Percentiles rank a stretch among this genome's conserved stretches.
phyloP scores from a whole-genome alignment of 2,888 invertebrate species.

The Zaprionus obscuricornis region DNA sequence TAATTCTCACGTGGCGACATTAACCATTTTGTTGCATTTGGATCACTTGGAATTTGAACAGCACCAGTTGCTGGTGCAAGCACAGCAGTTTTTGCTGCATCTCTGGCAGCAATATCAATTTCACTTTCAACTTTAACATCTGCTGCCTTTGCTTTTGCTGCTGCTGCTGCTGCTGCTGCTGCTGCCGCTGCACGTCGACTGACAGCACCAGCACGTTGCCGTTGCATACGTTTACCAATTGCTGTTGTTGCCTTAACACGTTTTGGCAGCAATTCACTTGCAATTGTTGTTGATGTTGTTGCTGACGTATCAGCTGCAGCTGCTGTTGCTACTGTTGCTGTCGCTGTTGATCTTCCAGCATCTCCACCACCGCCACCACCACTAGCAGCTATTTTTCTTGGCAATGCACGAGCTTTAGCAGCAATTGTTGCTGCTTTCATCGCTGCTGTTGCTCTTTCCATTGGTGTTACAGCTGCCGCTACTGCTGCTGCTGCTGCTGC shows the following conservation, averaged over 20 bases:
- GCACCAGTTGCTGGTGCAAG: too few species aligned
- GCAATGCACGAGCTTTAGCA: not conserved
- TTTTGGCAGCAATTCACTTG: not conserved
- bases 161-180: not conserved
- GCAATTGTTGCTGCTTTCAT: not conserved
- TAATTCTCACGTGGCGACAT: too few species aligned
- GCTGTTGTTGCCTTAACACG: not conserved
- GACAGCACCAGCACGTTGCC: too few species aligned
- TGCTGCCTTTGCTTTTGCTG: not conserved
- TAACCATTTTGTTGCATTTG: too few species aligned
- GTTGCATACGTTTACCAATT: not conserved
- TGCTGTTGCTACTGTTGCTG: not conserved
- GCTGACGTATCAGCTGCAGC: not conserved
- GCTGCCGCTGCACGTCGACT: not conserved
- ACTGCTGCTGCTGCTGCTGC: not conserved
- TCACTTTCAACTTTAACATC: too few species aligned
- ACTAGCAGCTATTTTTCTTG: not conserved
- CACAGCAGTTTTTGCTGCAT: too few species aligned
- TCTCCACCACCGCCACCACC: too few species aligned
- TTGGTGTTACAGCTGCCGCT: not conserved
- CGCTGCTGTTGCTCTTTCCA: not conserved
- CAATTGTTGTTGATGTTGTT: not conserved
- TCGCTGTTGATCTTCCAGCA: too few species aligned
- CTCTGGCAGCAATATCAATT: too few species aligned
- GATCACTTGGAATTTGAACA: too few species aligned